These are phyloP conservation scores for Cryptotis parvus DNA, from an alignment of 2,113 vertebrate genomes.

Conservation along the genomic window DNA sequence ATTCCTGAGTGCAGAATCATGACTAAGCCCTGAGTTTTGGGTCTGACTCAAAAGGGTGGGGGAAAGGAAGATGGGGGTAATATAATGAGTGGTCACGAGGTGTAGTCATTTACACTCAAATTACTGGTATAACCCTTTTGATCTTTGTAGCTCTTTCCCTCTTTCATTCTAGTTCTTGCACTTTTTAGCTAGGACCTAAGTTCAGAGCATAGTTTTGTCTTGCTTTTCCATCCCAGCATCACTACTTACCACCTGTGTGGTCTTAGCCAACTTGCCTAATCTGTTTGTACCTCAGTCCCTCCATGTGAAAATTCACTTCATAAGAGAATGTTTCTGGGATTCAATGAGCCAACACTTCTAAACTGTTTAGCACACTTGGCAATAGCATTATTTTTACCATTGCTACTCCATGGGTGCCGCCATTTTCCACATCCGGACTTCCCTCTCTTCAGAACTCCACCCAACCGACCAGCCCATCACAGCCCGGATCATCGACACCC, in stretches of 20 bases:
- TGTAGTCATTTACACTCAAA: neutral
- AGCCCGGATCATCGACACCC: no score
- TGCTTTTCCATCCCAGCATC: neutral
- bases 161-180: neutral
- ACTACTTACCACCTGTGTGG: neutral
- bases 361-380: constrained; percentile 5
- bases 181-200: neutral
- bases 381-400: neutral
- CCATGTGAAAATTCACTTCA: constrained; percentile 17
- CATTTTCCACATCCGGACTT: no score
- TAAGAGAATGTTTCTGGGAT: constrained; percentile 34
- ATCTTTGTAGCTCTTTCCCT: neutral
- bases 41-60: no score
- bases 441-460: no score
- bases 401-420: no score
- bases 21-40: no score
- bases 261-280: neutral
- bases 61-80: no score
- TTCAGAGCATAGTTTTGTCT: neutral
- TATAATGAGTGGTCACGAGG: no score
- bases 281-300: neutral
- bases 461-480: no score
- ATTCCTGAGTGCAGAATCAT: no score
- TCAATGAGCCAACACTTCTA: neutral
- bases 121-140: neutral